Evolutionary conservation across 2,888 invertebrate species (phyloP).

Genomic region (Habrosyne pyritoides): DNA sequence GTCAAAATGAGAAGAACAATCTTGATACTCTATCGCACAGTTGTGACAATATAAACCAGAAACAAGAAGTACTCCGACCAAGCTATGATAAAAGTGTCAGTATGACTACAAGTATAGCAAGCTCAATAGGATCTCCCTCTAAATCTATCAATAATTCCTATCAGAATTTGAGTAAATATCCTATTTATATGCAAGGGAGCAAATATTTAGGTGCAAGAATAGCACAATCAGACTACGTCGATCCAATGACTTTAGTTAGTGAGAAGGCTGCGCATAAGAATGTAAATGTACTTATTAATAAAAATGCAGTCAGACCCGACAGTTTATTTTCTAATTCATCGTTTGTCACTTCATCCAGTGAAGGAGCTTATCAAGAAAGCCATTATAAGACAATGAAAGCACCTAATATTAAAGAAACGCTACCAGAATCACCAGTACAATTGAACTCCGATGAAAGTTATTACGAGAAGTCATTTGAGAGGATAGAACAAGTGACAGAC

Average conservation of each 20-base stretch:
- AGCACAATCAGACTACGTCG: constrained; percentile 93
- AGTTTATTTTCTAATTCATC: constrained; percentile 84
- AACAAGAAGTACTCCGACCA: constrained; percentile 48
- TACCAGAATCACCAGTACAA: constrained; percentile 33
- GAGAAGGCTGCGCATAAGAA: constrained; percentile 75
- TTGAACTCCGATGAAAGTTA: constrained; percentile 85
- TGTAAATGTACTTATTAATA: constrained; percentile 86
- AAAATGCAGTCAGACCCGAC: constrained; percentile 80
- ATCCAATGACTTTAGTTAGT: constrained; percentile 87
- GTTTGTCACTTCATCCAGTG: constrained; percentile 82
- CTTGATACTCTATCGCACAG: constrained; percentile 69
- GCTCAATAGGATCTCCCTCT: constrained; percentile 55
- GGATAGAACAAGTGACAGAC: constrained; percentile 88
- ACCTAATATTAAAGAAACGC: constrained; percentile 30
- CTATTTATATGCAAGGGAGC: constrained; percentile 90
- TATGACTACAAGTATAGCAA: constrained; percentile 59
- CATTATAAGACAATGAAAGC: constrained; percentile 37
- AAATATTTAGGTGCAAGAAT: constrained; percentile 93
- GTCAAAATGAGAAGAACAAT: constrained; percentile 69
- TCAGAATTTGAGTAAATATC: constrained; percentile 75
- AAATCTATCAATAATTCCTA: constrained; percentile 70
- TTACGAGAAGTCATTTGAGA: constrained; percentile 90
- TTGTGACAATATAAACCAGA: constrained; percentile 67
- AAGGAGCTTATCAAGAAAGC: constrained; percentile 72
- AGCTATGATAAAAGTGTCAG: constrained; percentile 69